Evolutionary conservation across 2,797 vertebrate genomes (phyloP).

Genomic region (Clamator glandarius): DNA sequence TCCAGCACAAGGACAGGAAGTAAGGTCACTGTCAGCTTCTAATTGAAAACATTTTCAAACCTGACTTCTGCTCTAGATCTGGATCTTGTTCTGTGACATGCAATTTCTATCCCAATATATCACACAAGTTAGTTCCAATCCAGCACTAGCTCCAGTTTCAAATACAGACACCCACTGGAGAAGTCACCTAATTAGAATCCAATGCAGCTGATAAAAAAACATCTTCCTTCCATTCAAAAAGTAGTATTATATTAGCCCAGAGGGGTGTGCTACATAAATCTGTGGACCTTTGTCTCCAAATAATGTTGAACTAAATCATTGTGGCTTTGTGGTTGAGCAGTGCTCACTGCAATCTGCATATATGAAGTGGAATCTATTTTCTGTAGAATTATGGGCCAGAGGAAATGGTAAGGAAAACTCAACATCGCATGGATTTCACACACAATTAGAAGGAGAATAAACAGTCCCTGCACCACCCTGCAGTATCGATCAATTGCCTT

Average conservation of each 20-base stretch:
- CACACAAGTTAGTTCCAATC: neutral
- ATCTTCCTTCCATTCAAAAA: neutral
- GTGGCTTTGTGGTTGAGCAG: neutral
- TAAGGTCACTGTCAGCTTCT: constrained; percentile 60
- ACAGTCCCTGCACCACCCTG: neutral
- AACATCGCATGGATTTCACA: neutral
- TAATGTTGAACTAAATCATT: neutral
- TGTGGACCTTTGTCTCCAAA: neutral
- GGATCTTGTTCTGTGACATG: neutral
- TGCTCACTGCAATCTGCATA: neutral
- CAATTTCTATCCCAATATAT: neutral
- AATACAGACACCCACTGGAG: neutral
- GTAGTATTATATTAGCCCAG: neutral
- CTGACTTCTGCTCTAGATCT: constrained; percentile 14
- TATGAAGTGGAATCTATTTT: neutral
- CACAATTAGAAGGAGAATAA: neutral
- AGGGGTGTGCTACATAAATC: neutral
- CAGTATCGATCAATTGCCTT: neutral
- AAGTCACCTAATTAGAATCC: neutral
- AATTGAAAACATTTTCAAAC: constrained; percentile 60
- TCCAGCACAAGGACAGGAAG: constrained; percentile 52
- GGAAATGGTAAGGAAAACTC: neutral
- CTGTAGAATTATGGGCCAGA: neutral
- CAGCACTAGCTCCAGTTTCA: neutral
- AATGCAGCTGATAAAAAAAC: neutral